Evolutionary conservation across 2,113 vertebrate genomes (phyloP).

Genomic region (Calyptommatus sinebrachiatus): DNA sequence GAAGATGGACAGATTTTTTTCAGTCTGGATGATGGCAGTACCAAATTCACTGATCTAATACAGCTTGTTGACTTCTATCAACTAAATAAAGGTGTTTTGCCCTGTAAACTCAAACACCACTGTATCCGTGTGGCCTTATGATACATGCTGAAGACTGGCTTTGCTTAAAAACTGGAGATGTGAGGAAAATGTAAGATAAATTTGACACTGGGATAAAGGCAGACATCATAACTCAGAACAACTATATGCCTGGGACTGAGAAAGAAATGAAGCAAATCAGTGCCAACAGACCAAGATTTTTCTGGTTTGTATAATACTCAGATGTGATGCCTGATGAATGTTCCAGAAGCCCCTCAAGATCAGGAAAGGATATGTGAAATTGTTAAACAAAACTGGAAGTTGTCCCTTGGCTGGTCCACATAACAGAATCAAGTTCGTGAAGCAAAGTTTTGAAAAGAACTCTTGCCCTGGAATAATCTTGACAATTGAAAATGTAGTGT

Average conservation of each 20-base stretch:
- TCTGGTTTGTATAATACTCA: constrained; percentile 66
- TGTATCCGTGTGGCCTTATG: constrained; percentile 98
- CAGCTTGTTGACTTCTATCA: constrained; percentile 99
- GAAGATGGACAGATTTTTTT: constrained; percentile 95
- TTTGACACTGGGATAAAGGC: constrained; percentile 69
- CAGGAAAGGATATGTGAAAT: constrained; percentile 58
- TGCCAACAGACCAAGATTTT: constrained; percentile 61
- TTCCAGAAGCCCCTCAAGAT: constrained; percentile 56
- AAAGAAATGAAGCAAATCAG: constrained; percentile 56
- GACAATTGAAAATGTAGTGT: constrained; percentile 75
- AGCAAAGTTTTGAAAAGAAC: constrained; percentile 72
- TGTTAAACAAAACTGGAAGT: constrained; percentile 66
- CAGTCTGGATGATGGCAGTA: constrained; percentile 95
- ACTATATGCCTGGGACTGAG: constrained; percentile 63
- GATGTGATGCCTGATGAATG: constrained; percentile 59
- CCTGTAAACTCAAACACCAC: constrained; percentile 97
- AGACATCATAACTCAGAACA: constrained; percentile 49
- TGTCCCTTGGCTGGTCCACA: constrained; percentile 66
- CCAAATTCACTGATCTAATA: constrained; percentile 98
- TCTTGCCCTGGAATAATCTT: constrained; percentile 84
- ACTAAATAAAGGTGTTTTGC: constrained; percentile 96
- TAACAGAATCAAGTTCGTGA: constrained; percentile 63
- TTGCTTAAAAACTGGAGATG: constrained; percentile 53
- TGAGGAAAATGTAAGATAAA: constrained; percentile 61
- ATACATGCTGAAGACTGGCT: constrained; percentile 54